These are phyloP conservation scores for Chrosomus eos DNA, from an alignment of 2,797 vertebrate genomes.

Conservation along the genomic window DNA sequence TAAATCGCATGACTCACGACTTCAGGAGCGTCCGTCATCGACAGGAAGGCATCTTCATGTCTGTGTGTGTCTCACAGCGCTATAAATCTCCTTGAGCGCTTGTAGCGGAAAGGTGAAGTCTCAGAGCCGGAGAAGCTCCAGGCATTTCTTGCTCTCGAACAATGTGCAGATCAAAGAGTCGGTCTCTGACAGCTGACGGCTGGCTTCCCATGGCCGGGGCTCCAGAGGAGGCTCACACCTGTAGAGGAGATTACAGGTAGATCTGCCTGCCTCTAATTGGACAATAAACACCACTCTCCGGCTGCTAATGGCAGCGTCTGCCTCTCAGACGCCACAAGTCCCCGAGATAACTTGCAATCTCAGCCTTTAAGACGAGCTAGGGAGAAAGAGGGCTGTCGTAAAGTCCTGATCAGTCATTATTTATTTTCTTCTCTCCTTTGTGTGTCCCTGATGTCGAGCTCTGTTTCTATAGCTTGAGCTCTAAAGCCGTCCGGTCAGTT, in stretches of 20 bases:
- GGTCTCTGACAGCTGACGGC: constrained; percentile 86
- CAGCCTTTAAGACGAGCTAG: constrained; percentile 80
- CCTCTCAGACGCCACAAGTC: constrained; percentile 85
- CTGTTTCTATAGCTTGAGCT: background rate
- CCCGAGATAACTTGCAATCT: constrained; percentile 82
- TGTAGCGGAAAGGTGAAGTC: constrained; percentile 66
- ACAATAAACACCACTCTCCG: constrained; percentile 93
- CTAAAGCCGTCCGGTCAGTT: background rate
- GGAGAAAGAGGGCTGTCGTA: constrained; percentile 32
- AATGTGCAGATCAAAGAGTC: constrained; percentile 82
- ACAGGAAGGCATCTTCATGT: constrained; percentile 66
- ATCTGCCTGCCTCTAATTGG: constrained; percentile 92
- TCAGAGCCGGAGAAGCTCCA: constrained; percentile 65
- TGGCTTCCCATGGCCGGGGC: constrained; percentile 86
- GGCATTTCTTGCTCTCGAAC: constrained; percentile 65
- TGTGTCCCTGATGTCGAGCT: background rate
- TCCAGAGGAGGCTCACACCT: constrained; percentile 83
- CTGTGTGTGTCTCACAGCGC: constrained; percentile 65
- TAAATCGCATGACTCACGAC: constrained; percentile 79
- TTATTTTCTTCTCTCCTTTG: background rate
- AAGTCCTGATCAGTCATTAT: background rate
- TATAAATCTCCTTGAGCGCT: constrained; percentile 81
- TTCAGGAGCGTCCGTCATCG: constrained; percentile 75
- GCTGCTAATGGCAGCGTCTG: constrained; percentile 89
- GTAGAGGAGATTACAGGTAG: constrained; percentile 96